Conservation (phyloP, 2,797 vertebrate species). For the Characodon lateralis region DNA sequence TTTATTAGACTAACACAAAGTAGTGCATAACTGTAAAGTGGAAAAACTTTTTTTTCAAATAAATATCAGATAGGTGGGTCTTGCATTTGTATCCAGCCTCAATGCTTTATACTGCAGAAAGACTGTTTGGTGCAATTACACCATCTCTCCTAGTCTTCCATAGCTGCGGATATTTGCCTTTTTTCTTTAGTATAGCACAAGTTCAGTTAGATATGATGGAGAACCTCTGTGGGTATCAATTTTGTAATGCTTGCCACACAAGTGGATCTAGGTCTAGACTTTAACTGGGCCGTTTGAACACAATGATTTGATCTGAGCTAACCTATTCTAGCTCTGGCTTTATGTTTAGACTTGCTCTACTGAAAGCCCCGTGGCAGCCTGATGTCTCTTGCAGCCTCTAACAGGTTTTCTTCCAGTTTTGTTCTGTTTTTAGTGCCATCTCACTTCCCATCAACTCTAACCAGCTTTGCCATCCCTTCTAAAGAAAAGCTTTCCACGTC, state of each 20-base stretch:
- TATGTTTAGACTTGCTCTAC: neutral
- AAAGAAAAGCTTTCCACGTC: no score
- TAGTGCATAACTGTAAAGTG: neutral
- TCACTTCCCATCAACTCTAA: no score
- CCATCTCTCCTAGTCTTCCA: neutral
- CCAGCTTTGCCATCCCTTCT: no score
- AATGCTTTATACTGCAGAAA: no score
- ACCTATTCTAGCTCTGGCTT: neutral
- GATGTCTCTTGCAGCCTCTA: neutral
- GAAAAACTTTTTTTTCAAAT: neutral
- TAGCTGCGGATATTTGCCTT: neutral
- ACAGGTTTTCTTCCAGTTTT: neutral
- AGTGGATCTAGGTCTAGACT: neutral
- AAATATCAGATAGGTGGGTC: neutral
- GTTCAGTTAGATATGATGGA: neutral
- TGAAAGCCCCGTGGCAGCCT: neutral
- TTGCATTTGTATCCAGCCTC: neutral
- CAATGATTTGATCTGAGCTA: neutral
- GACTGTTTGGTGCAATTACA: no score
- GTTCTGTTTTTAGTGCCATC: neutral
- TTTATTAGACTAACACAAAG: neutral
- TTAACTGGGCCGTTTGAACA: neutral
- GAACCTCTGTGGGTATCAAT: neutral
- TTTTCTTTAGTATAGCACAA: neutral
- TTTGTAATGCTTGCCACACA: neutral